Evolutionary conservation across 2,888 invertebrate genomes (phyloP).

Genomic region (Schizotus pectinicornis): DNA sequence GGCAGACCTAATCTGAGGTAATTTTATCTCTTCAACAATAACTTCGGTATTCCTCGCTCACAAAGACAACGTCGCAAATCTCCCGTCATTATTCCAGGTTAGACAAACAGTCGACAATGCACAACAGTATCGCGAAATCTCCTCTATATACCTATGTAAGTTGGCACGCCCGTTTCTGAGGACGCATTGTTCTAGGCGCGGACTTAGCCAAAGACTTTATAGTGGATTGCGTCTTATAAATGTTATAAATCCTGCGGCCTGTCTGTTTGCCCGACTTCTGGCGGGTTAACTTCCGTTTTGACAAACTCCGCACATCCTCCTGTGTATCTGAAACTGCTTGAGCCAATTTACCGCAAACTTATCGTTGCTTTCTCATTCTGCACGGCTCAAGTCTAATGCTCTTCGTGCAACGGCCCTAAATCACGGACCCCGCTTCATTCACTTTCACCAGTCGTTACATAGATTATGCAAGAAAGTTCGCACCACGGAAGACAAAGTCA

Average conservation of each 20-base stretch:
- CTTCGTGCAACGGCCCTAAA: slow-evolving; percentile 17
- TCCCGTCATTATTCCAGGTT: slow-evolving; percentile 56
- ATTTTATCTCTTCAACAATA: slow-evolving; percentile 44
- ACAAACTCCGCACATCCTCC: slow-evolving; percentile 54
- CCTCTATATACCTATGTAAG: slow-evolving; percentile 52
- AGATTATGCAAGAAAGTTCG: neutral
- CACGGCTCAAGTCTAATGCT: slow-evolving; percentile 7
- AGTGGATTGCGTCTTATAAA: slow-evolving; percentile 58
- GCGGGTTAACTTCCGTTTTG: slow-evolving; percentile 55
- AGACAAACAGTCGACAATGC: slow-evolving; percentile 49
- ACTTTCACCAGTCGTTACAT: slow-evolving; percentile 15
- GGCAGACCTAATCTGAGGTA: slow-evolving; percentile 24
- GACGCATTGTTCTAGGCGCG: slow-evolving; percentile 54
- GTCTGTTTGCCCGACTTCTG: slow-evolving; percentile 43
- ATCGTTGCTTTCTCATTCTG: slow-evolving; percentile 23
- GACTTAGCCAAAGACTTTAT: slow-evolving; percentile 55
- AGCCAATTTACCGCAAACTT: slow-evolving; percentile 51
- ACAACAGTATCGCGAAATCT: slow-evolving; percentile 49
- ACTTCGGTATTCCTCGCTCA: slow-evolving; percentile 48
- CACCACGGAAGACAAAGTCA: neutral
- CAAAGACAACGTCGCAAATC: slow-evolving; percentile 54
- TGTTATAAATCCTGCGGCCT: slow-evolving; percentile 54
- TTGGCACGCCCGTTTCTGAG: slow-evolving; percentile 49
- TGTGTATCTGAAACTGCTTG: slow-evolving; percentile 49
- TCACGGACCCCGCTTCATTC: slow-evolving; percentile 5